These are phyloP conservation scores for Hermetia illucens DNA, from an alignment of 1,140 invertebrate genomes.

Conservation along the genomic window DNA sequence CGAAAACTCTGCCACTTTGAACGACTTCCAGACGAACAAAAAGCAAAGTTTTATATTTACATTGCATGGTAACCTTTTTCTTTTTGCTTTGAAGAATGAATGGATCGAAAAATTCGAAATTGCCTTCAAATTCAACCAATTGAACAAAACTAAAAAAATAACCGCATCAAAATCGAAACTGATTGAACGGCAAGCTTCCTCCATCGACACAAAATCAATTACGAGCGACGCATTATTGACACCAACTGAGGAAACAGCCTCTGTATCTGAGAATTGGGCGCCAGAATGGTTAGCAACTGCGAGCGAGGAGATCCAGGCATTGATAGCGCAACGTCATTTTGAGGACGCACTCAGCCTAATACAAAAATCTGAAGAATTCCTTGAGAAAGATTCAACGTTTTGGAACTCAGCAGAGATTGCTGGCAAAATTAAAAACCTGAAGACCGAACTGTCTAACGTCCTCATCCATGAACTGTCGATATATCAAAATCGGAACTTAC, in stretches of 20 bases:
- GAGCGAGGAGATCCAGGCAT: slow-evolving; percentile 90
- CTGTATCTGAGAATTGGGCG: slow-evolving; percentile 35
- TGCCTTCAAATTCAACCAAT: slow-evolving; percentile 71
- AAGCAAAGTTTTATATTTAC: too few relatives aligned
- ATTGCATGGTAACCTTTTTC: slow-evolving; percentile 8
- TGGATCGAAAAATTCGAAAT: slow-evolving; percentile 90
- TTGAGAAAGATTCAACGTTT: slow-evolving; percentile 29
- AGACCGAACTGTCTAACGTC: slow-evolving; percentile 66
- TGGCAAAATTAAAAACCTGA: slow-evolving; percentile 54
- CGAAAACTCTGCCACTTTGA: too few relatives aligned
- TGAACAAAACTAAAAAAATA: slow-evolving; percentile 30
- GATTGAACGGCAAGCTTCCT: slow-evolving; percentile 14
- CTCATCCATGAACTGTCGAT: slow-evolving; percentile 79
- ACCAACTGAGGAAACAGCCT: slow-evolving; percentile 35
- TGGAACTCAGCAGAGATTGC: slow-evolving; percentile 32
- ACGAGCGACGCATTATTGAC: slow-evolving; percentile 23
- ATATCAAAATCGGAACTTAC: slow-evolving; percentile 72
- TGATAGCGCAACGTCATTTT: slow-evolving; percentile 93
- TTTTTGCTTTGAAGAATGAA: slow-evolving; percentile 51
- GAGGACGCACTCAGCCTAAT: slow-evolving; percentile 84
- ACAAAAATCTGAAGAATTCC: slow-evolving; percentile 51
- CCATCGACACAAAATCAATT: slow-evolving; percentile 29
- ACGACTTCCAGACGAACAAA: too few relatives aligned
- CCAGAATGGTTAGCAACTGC: slow-evolving; percentile 88
- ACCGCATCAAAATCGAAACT: slow-evolving; percentile 35